Evolutionary conservation across 2,797 vertebrate genomes (phyloP).

Genomic region (Sebastiscus tertius): DNA sequence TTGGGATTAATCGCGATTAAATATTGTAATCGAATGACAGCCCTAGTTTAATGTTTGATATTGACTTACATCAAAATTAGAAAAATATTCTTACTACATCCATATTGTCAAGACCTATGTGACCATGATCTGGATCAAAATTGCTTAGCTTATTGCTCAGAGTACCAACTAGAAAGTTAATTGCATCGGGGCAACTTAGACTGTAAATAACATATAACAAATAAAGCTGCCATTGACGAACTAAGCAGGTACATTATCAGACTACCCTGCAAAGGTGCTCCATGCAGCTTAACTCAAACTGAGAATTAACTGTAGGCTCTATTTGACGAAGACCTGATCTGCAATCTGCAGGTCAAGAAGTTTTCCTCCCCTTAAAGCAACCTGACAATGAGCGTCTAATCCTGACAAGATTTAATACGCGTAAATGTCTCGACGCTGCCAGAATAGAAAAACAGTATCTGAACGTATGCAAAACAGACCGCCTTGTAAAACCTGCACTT

Average conservation of each 20-base stretch:
- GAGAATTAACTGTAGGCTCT: neutral
- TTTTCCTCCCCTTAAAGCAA: neutral
- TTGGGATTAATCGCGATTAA: too few relatives aligned
- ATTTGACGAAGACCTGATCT: neutral
- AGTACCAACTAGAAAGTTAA: neutral
- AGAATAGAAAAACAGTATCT: conserved; percentile 1
- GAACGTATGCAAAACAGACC: conserved; percentile 26
- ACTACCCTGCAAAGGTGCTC: too few relatives aligned
- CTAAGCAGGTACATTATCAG: accelerated
- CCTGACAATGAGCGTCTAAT: neutral
- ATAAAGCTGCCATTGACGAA: neutral
- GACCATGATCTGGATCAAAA: neutral
- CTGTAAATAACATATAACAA: conserved; percentile 1
- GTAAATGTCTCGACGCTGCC: neutral
- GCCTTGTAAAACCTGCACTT: conserved; percentile 49
- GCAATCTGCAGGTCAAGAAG: neutral
- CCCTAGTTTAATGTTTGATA: neutral
- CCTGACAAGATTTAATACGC: neutral
- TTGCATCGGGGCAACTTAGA: neutral
- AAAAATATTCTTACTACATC: neutral
- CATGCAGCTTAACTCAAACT: neutral
- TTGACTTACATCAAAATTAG: neutral
- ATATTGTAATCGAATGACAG: too few relatives aligned
- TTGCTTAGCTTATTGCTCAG: neutral
- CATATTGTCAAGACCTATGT: neutral